These are phyloP conservation scores for Paratrypauchen microcephalus DNA, from an alignment of 2,797 vertebrate genomes.

Conservation along the genomic window DNA sequence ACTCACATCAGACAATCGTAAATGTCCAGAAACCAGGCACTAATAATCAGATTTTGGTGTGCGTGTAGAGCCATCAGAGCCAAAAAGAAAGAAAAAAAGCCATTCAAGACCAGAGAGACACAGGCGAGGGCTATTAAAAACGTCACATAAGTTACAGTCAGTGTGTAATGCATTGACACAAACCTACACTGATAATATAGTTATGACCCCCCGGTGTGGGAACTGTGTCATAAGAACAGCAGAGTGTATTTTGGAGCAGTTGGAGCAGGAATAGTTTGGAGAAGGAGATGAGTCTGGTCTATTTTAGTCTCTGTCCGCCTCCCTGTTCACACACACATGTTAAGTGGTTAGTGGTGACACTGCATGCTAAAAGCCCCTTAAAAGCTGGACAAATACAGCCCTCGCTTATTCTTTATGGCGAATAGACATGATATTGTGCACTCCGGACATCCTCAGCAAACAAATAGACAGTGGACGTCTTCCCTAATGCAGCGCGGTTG, in stretches of 20 bases:
- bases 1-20: too few relatives aligned
- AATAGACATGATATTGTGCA: conserved; percentile 51
- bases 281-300: not conserved
- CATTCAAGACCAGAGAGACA: not conserved
- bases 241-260: not conserved
- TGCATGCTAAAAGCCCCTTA: conserved; percentile 77
- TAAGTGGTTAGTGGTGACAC: conserved; percentile 23
- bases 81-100: not conserved
- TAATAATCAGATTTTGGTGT: too few relatives aligned
- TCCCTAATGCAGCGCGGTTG: conserved; percentile 60
- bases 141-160: conserved; percentile 18
- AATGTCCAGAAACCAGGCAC: too few relatives aligned
- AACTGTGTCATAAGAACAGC: not conserved
- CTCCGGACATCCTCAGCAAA: conserved; percentile 78
- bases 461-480: conserved; percentile 59
- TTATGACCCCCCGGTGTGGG: not conserved
- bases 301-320: conserved; percentile 33
- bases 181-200: conserved; percentile 28
- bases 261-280: not conserved
- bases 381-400: conserved; percentile 82
- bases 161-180: conserved; percentile 15
- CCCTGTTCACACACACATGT: conserved; percentile 33
- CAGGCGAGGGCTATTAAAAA: conserved; percentile 10
- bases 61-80: too few relatives aligned
- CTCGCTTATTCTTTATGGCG: conserved; percentile 65